Evolutionary conservation across 2,888 invertebrate genomes (phyloP).

Genomic region (Eudasyphora cyanicolor): DNA sequence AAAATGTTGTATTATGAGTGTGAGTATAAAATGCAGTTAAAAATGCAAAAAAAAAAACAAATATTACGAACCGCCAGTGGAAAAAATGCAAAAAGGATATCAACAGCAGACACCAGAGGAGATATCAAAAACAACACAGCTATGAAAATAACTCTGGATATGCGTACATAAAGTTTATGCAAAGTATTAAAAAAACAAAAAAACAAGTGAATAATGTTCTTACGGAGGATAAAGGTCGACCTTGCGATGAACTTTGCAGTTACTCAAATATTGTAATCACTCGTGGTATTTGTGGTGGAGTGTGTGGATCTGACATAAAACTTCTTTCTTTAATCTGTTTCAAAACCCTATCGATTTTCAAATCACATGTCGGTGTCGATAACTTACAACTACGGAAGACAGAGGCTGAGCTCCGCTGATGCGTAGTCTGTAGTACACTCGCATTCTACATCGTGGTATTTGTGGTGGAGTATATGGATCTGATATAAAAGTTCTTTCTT

Average conservation of each 20-base stretch:
- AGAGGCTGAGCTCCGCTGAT: too few species aligned
- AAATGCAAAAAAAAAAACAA: background rate
- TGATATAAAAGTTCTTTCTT: slow-evolving; percentile 18
- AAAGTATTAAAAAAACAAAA: slow-evolving; percentile 31
- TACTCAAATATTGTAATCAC: too few species aligned
- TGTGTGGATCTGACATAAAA: background rate
- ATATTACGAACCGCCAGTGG: background rate
- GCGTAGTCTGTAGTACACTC: too few species aligned
- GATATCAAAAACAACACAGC: slow-evolving; percentile 58
- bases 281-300: too few species aligned
- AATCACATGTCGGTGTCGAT: background rate
- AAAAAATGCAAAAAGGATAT: slow-evolving; percentile 9
- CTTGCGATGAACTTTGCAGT: background rate
- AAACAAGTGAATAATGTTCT: background rate
- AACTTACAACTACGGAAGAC: too few species aligned
- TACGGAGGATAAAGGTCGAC: slow-evolving; percentile 9
- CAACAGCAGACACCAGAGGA: slow-evolving; percentile 57
- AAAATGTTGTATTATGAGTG: slow-evolving; percentile 19
- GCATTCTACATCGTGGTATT: too few species aligned
- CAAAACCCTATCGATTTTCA: background rate
- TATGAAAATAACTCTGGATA: slow-evolving; percentile 27
- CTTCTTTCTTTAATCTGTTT: slow-evolving; percentile 2
- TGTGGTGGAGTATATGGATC: too few species aligned
- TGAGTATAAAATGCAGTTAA: background rate
- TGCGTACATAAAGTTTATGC: slow-evolving; percentile 45